Percentiles rank a stretch among this genome's conserved stretches.
Evolutionary conservation across 2,113 vertebrate genomes (phyloP).

Genomic region (Actinemys pallida): DNA sequence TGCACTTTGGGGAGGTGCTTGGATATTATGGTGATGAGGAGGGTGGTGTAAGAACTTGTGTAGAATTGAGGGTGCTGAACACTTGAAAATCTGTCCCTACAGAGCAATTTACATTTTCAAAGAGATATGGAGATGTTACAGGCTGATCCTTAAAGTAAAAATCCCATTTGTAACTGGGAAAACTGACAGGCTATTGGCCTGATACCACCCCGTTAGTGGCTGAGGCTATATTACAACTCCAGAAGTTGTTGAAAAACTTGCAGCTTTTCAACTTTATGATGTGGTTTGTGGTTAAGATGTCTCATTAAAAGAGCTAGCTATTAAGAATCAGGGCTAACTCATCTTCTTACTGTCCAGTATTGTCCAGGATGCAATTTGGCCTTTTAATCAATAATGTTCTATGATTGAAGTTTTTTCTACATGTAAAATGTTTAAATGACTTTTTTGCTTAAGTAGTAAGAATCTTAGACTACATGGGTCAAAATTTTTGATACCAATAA

Average conservation of each 20-base stretch:
- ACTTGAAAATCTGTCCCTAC: too few relatives aligned
- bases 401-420: background rate
- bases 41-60: too few relatives aligned
- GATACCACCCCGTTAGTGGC: background rate
- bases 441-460: background rate
- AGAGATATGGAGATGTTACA: background rate
- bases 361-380: background rate
- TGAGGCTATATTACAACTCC: background rate
- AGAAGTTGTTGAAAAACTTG: background rate
- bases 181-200: background rate
- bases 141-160: background rate
- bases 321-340: background rate
- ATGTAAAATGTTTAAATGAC: background rate
- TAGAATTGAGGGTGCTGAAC: too few relatives aligned
- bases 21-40: too few relatives aligned
- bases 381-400: background rate
- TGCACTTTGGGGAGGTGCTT: too few relatives aligned
- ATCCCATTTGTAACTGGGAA: background rate
- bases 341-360: background rate
- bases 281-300: too few relatives aligned
- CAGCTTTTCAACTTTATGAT: background rate
- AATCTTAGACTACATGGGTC: background rate
- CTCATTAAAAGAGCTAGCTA: background rate
- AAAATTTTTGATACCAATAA: background rate
- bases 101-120: too few relatives aligned